phyloP scores from a whole-genome alignment of 2,113 vertebrate genomes.

The Nothobranchius kuhntae region DNA sequence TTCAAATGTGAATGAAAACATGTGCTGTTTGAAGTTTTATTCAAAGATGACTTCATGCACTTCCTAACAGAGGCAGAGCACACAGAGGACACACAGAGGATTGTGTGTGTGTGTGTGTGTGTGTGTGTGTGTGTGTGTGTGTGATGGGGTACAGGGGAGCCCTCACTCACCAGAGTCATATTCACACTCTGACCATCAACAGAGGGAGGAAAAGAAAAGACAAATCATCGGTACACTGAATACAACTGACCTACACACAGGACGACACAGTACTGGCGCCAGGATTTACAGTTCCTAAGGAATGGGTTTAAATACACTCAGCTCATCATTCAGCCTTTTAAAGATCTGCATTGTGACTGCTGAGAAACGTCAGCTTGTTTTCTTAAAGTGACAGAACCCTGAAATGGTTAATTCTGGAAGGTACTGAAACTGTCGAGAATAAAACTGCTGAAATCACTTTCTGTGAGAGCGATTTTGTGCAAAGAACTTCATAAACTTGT shows the following conservation, averaged over 20 bases:
- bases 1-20: conserved; percentile 52
- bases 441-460: too few relatives aligned
- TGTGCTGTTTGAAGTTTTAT: conserved; percentile 42
- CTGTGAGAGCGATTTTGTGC: too few relatives aligned
- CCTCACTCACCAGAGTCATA: conserved; percentile 81
- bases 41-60: conserved; percentile 67
- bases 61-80: conserved; percentile 60
- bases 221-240: conserved; percentile 70
- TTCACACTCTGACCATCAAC: conserved; percentile 79
- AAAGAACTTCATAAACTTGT: too few relatives aligned
- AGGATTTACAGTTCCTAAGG: conserved; percentile 24
- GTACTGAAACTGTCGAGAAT: too few relatives aligned
- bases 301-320: background rate
- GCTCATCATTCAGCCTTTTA: background rate
- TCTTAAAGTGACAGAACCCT: too few relatives aligned
- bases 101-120: conserved; percentile 10
- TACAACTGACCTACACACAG: conserved; percentile 40
- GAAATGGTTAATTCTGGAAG: too few relatives aligned
- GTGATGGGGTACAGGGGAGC: conserved; percentile 55
- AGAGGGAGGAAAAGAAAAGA: conserved; percentile 76
- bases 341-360: too few relatives aligned
- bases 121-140: background rate
- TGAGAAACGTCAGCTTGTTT: too few relatives aligned
- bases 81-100: conserved; percentile 56
- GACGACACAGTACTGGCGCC: conserved; percentile 23